Percentiles rank a stretch among this genome's conserved stretches.
phyloP scores from a whole-genome alignment of 2,888 invertebrate genomes.

The Orthosia gracilis region DNA sequence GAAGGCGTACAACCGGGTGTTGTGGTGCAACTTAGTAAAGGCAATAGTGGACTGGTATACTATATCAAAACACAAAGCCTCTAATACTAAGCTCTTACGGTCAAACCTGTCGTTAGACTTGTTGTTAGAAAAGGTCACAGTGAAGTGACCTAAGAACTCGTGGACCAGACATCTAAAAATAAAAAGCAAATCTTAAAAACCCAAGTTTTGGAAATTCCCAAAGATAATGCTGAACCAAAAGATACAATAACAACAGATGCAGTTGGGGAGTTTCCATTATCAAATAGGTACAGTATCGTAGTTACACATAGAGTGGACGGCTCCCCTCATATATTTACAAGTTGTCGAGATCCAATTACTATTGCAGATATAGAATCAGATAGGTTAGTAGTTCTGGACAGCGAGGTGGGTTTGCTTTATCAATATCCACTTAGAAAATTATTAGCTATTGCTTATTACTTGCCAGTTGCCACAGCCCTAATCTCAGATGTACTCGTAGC shows the following conservation, averaged over 20 bases:
- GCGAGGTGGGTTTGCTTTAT: conserved; percentile 14
- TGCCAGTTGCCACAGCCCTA: background rate
- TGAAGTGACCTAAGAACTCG: background rate
- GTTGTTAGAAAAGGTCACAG: background rate
- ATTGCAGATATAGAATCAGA: conserved; percentile 28
- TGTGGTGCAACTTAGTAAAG: background rate
- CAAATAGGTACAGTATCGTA: background rate
- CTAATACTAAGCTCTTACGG: no score
- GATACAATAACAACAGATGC: conserved; percentile 1
- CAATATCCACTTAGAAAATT: conserved; percentile 37
- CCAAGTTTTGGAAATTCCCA: background rate
- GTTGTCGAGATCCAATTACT: conserved; percentile 43
- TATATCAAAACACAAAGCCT: no score
- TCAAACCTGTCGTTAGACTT: no score
- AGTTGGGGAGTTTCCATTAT: background rate
- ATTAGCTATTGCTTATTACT: conserved; percentile 23
- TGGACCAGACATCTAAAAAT: background rate
- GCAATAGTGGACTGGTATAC: background rate
- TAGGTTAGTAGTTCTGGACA: background rate
- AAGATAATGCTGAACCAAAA: background rate
- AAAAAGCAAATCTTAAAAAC: background rate
- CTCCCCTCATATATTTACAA: conserved; percentile 7
- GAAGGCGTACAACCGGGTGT: background rate
- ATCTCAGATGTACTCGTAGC: conserved; percentile 10
- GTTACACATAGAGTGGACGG: background rate